Base-by-base conservation (phyloP, 2,113 vertebrate species). In the Hippocampus zosterae region DNA sequence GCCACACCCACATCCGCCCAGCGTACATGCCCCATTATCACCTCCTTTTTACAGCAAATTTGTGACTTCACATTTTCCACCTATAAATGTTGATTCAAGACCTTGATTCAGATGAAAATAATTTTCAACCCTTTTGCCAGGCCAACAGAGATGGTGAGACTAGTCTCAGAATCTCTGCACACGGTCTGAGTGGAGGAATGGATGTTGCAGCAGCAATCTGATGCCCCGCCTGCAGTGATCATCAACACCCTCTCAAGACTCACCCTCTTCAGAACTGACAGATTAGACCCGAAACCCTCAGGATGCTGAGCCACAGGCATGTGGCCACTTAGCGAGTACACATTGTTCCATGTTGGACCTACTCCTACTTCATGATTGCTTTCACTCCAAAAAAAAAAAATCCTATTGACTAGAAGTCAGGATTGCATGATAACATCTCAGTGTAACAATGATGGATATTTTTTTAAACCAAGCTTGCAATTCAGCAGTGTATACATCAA, bases 181-280 rank as follows among this genome's bases (percentile, higher is more conserved):
- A 18, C 65, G 80, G 77, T 72, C 69, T 73, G 72, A 59, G 70
- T n/a, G n/a, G n/a, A n/a, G n/a, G n/a, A n/a, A 29, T 18, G 78
- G 65, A 50, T 69, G 37, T 40, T 75, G 37, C 25, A 46, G 1
- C 16, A 65, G 72, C 37, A 40, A 72, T 27, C 60, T 71, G 4
- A 75, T 37, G 33, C 33, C 33, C 33, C 15, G 15, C 71, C 29
- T 56, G 52, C 60, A 56, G 74, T 23, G 66, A 77, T 67, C 72
- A 18, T 29, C 65, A 9, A 74, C 64, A 19, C 21, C 12, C 70
- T 64, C 70, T 64, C 25, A 3, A 55, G 69, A 73, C 72, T 75
- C 27, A 41, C 57, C 11, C 71, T 62, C 53, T 66, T 57, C 21
- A 27, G 71, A 77, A 75, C 44, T 56, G 79, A 81, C 56, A 27